Percentiles rank a stretch among this genome's conserved stretches.
Conservation (phyloP, 1,140 invertebrate genomes). For the Vanessa tameamea region DNA sequence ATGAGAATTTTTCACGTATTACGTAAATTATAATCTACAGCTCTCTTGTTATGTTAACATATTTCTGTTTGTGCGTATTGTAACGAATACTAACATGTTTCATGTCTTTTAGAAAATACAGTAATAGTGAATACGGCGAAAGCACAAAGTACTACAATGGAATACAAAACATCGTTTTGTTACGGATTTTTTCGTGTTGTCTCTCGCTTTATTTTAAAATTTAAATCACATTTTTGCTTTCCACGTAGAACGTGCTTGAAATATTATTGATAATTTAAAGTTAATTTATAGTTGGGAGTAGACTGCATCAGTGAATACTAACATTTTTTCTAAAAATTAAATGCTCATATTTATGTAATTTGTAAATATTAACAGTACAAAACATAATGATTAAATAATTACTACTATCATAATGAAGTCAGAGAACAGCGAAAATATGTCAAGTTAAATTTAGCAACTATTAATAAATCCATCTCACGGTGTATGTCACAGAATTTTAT, state of each 20-base stretch:
- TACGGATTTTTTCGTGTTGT: slow-evolving; percentile 3
- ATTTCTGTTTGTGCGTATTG: neutral
- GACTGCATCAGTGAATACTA: too few relatives aligned
- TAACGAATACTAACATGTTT: slow-evolving; percentile 18
- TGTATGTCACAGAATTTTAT: neutral
- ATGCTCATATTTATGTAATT: too few relatives aligned
- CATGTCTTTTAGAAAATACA: neutral
- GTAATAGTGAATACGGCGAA: slow-evolving; percentile 9
- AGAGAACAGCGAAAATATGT: too few relatives aligned
- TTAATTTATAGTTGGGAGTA: neutral
- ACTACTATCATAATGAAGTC: too few relatives aligned
- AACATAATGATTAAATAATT: too few relatives aligned
- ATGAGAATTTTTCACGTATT: neutral
- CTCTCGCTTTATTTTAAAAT: slow-evolving; percentile 1
- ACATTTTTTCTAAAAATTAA: too few relatives aligned
- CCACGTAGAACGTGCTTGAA: neutral
- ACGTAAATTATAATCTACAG: neutral
- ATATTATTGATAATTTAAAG: neutral
- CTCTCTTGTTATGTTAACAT: neutral
- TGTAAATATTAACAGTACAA: too few relatives aligned
- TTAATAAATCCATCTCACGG: too few relatives aligned
- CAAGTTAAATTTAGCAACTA: too few relatives aligned
- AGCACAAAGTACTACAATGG: slow-evolving; percentile 7
- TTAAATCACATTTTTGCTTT: neutral
- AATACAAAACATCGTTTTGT: slow-evolving; percentile 17